These are phyloP conservation scores for Oreocharis arfaki DNA, from an alignment of 2,113 vertebrate species.

Conservation along the genomic window DNA sequence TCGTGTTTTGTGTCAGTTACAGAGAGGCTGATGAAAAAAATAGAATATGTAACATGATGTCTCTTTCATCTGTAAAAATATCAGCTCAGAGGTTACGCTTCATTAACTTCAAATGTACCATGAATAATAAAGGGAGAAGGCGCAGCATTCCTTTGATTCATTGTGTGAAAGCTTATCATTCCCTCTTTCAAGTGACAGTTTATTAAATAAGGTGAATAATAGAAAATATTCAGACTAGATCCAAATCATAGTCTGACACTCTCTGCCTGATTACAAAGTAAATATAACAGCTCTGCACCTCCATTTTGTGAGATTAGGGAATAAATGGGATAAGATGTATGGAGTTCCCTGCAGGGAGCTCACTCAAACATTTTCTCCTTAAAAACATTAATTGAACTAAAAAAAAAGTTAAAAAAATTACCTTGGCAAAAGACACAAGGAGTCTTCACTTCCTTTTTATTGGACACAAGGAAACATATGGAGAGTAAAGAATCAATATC, in stretches of 20 bases:
- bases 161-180: slow-evolving; percentile 58
- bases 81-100: slow-evolving; percentile 67
- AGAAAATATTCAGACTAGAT: slow-evolving; percentile 55
- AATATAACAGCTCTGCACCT: not conserved
- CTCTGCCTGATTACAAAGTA: not conserved
- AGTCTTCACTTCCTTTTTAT: not conserved
- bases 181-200: slow-evolving; percentile 61
- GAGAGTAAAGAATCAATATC: not conserved
- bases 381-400: not conserved
- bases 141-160: slow-evolving; percentile 56
- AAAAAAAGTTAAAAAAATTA: not conserved
- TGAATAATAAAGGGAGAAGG: slow-evolving; percentile 67
- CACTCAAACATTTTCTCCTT: not conserved
- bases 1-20: slow-evolving; percentile 47
- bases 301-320: slow-evolving; percentile 26
- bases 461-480: not conserved
- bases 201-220: slow-evolving; percentile 68
- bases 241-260: not conserved
- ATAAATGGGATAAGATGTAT: not conserved
- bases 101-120: slow-evolving; percentile 74
- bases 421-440: not conserved
- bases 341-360: not conserved
- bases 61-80: slow-evolving; percentile 71
- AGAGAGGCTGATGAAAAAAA: slow-evolving; percentile 67
- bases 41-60: slow-evolving; percentile 66